phyloP scores from a whole-genome alignment of 1,140 invertebrate genomes.

The Acromyrmex echinatior region DNA sequence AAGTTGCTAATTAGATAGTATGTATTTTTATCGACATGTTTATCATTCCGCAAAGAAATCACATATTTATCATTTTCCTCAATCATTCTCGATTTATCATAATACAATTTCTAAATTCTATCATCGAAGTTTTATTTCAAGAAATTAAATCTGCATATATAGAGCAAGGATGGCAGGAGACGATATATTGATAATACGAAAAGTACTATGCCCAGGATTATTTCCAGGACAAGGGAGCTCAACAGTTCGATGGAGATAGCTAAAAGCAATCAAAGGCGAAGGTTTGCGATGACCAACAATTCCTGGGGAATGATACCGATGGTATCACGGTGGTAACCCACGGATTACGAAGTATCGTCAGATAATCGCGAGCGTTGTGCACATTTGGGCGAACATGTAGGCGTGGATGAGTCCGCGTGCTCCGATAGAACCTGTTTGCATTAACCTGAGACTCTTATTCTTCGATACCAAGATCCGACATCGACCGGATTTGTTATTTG shows the following conservation, averaged over 20 bases:
- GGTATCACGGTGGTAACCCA: slow-evolving; percentile 63
- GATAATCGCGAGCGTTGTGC: slow-evolving; percentile 63
- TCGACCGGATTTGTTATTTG: slow-evolving; percentile 10
- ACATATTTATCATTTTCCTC: not conserved
- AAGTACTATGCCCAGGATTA: slow-evolving; percentile 7
- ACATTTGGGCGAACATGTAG: slow-evolving; percentile 62
- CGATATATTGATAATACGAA: not conserved
- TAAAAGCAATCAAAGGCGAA: slow-evolving; percentile 45
- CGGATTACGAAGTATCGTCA: slow-evolving; percentile 67
- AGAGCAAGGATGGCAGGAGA: not conserved
- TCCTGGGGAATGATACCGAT: slow-evolving; percentile 73
- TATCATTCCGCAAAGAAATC: not conserved
- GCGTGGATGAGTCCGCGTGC: slow-evolving; percentile 59
- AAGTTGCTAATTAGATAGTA: not conserved
- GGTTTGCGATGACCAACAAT: slow-evolving; percentile 72
- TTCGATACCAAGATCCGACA: slow-evolving; percentile 36
- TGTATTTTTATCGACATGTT: slow-evolving; percentile 3
- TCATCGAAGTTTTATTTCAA: not conserved
- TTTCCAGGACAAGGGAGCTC: not conserved
- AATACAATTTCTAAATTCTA: not conserved
- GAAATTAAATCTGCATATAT: not conserved
- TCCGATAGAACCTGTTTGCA: slow-evolving; percentile 68
- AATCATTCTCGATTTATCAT: not conserved
- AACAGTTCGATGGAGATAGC: slow-evolving; percentile 35
- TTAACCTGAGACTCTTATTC: slow-evolving; percentile 40